Base-by-base conservation (phyloP, 1,140 invertebrate genomes). In the Platorchestia sp. region DNA sequence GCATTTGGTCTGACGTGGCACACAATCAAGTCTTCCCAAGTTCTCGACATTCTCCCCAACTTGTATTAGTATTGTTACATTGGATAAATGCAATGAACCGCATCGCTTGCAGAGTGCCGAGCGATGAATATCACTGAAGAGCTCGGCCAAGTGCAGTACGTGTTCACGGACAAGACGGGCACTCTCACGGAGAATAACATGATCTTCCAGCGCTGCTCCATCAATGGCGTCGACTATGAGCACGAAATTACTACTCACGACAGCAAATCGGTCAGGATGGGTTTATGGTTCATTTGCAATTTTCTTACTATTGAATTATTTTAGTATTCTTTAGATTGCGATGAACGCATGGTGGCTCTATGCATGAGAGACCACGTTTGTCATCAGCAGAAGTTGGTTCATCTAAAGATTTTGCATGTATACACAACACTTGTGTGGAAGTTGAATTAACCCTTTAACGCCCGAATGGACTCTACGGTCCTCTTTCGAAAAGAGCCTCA, bases 101-200 rank as follows among this genome's bases (percentile, higher is more conserved):
- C 27, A 14, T 75, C 27, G 27, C 27, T 75, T 75, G 59, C 98
- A n/a, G 99, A 99, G 97, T 99, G 99, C 97, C 98, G 99, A 95
- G 99, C 99, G 53, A 97, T 99, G 96, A 99, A 99, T 97, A 99
- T 99, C 95, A 99, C 99, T 0, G 99, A 99, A 97, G 99, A 99
- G 97, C 97, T 99, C 91, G 99, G 99, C 6, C 99, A 99, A 97
- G 98, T 99, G 45, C 98, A 99, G 97, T 99, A 99, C 97, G 98
- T 99, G 91, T 99, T 99, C 97, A 99, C 99, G 22, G 99, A 99
- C 97, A 99, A 99, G 97, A 99, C 99, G 0, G 99, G 99, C 14
- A 99, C 99, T 3, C 97, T 99, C 41, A 99, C 99, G 19, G 99
- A 99, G 97, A 99, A 99, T 97, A 98, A 99, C 97, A 99, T 99